These are phyloP conservation scores for Micrasema longulum DNA, from an alignment of 1,140 invertebrate species.

Conservation along the genomic window DNA sequence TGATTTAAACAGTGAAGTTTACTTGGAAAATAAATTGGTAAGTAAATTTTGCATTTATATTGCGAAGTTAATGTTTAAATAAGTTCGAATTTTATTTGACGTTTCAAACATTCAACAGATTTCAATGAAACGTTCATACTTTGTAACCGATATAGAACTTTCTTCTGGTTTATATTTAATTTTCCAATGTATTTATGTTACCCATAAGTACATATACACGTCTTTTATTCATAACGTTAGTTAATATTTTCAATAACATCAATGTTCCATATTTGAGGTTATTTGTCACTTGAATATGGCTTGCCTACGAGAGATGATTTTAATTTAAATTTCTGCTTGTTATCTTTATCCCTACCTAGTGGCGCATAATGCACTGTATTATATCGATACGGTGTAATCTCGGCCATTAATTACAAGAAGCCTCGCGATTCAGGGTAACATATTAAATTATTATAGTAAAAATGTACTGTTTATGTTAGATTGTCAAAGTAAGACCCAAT, in stretches of 20 bases:
- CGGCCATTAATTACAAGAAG: not conserved
- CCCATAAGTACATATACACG: too few species aligned
- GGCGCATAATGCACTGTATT: constrained; percentile 2
- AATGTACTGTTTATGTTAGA: not conserved
- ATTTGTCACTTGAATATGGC: too few species aligned
- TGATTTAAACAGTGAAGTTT: constrained; percentile 6
- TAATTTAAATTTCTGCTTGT: too few species aligned
- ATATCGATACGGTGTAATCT: not conserved
- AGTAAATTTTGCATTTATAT: constrained; percentile 2
- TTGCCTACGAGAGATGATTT: too few species aligned
- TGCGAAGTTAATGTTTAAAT: not conserved
- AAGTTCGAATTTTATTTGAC: constrained; percentile 1
- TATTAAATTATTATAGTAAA: not conserved
- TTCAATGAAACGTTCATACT: too few species aligned
- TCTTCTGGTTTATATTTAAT: too few species aligned
- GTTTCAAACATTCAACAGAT: constrained; percentile 2
- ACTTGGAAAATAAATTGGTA: constrained; percentile 2
- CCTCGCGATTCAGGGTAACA: not conserved
- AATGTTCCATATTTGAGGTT: too few species aligned
- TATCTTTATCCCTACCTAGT: too few species aligned
- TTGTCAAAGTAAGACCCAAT: not conserved
- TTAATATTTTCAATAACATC: too few species aligned
- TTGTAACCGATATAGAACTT: too few species aligned
- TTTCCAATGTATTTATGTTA: too few species aligned
- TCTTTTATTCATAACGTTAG: too few species aligned